Conservation (phyloP, 2,113 vertebrate genomes). For the Pedionomus torquatus region DNA sequence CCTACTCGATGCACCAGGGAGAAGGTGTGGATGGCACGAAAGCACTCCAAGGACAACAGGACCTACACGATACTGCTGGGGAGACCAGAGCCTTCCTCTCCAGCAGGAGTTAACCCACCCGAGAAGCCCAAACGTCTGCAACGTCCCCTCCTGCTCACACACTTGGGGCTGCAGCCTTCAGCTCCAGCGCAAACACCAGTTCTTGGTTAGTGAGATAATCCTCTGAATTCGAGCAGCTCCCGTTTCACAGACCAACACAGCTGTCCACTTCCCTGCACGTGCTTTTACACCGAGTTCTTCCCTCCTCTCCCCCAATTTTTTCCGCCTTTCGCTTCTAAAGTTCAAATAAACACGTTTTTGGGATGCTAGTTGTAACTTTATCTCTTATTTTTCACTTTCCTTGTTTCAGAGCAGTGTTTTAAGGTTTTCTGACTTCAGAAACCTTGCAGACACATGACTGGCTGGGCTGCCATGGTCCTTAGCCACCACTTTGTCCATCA, state of each 20-base stretch:
- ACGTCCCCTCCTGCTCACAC: background rate
- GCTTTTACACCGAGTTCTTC: background rate
- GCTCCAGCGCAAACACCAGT: background rate
- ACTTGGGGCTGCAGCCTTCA: background rate
- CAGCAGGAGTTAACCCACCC: background rate
- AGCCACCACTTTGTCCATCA: background rate
- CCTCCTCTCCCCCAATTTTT: background rate
- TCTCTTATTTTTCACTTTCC: background rate
- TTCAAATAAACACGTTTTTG: background rate
- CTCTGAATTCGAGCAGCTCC: slow-evolving; percentile 13
- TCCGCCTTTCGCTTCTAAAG: background rate
- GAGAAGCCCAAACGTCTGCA: background rate
- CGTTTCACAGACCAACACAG: background rate
- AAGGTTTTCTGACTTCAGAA: background rate
- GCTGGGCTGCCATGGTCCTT: background rate
- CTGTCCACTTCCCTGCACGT: background rate
- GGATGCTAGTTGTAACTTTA: background rate
- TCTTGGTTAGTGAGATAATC: background rate
- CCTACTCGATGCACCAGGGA: fast-evolving
- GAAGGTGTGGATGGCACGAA: fast-evolving
- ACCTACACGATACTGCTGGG: fast-evolving
- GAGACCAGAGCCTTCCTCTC: background rate
- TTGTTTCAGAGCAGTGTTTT: background rate
- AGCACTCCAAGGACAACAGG: background rate
- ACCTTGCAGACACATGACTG: background rate